phyloP scores from a whole-genome alignment of 2,797 vertebrate genomes.

The Dendrocincla tyrannina region DNA sequence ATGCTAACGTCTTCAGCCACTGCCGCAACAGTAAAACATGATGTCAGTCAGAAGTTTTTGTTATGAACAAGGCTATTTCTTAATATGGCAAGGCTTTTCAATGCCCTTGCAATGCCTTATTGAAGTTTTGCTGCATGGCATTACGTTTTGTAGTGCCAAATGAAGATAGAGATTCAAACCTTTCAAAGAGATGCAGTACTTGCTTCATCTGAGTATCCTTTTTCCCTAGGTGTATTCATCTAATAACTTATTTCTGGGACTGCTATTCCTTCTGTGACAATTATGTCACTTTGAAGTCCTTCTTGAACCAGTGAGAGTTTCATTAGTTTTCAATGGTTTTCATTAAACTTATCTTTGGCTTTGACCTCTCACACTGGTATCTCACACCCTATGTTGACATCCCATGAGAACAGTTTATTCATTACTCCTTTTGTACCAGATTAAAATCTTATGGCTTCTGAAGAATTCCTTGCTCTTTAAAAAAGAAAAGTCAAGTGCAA shows the following conservation, averaged over 20 bases:
- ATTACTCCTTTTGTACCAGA: background rate
- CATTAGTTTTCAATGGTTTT: background rate
- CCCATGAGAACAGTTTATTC: background rate
- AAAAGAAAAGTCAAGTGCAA: background rate
- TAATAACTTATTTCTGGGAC: background rate
- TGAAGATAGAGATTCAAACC: background rate
- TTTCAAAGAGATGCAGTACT: background rate
- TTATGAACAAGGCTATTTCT: background rate
- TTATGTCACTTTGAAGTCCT: background rate
- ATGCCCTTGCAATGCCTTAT: background rate
- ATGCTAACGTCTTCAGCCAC: background rate
- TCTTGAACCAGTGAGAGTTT: slow-evolving; percentile 22
- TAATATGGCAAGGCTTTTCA: slow-evolving; percentile 1
- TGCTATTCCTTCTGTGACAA: background rate
- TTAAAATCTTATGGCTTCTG: background rate
- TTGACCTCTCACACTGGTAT: background rate
- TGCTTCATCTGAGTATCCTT: background rate
- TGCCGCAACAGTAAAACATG: background rate
- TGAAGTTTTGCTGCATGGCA: background rate
- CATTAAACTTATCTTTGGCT: background rate
- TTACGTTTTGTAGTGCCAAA: background rate
- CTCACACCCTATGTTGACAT: background rate
- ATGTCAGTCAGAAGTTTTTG: background rate
- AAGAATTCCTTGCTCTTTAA: background rate
- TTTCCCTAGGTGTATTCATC: background rate